Conservation (phyloP, 1,140 invertebrate species). For the Polyergus mexicanus region DNA sequence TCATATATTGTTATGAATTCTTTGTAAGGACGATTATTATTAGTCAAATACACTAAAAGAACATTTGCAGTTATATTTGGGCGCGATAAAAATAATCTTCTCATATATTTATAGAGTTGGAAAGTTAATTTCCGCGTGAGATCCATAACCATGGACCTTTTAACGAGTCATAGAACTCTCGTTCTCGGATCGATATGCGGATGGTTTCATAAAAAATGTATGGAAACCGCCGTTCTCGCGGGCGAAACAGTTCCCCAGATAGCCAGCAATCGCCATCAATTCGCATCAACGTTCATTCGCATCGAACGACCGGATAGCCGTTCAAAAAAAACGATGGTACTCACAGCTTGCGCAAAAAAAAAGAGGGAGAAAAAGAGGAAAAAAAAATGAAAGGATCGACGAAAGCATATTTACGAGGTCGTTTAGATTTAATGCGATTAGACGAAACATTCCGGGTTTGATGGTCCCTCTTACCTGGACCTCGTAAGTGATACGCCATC, state of each 20-base stretch:
- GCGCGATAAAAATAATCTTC: not conserved
- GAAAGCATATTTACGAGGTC: conserved; percentile 18
- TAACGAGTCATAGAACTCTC: conserved; percentile 36
- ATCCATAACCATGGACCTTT: conserved; percentile 1
- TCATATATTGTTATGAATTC: not conserved
- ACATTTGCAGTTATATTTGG: not conserved
- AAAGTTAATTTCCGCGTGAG: conserved; percentile 35
- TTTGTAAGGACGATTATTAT: not conserved
- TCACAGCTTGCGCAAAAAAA: not conserved
- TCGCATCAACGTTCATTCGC: conserved; percentile 44
- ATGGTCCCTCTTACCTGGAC: not conserved
- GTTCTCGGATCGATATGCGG: conserved; percentile 32
- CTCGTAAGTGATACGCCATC: conserved; percentile 13
- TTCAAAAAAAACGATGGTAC: conserved; percentile 64
- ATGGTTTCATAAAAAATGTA: conserved; percentile 60
- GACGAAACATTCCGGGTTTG: conserved; percentile 16
- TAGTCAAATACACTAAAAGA: not conserved
- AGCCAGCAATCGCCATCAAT: conserved; percentile 52
- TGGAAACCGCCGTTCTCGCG: conserved; percentile 25
- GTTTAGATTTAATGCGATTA: conserved; percentile 51
- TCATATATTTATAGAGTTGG: not conserved
- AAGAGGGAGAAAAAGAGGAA: not conserved
- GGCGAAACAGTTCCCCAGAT: conserved; percentile 52
- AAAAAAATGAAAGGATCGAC: not conserved
- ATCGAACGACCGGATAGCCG: not conserved